phyloP scores from a whole-genome alignment of 2,888 invertebrate species.

The Pristionchus entomophagus region DNA sequence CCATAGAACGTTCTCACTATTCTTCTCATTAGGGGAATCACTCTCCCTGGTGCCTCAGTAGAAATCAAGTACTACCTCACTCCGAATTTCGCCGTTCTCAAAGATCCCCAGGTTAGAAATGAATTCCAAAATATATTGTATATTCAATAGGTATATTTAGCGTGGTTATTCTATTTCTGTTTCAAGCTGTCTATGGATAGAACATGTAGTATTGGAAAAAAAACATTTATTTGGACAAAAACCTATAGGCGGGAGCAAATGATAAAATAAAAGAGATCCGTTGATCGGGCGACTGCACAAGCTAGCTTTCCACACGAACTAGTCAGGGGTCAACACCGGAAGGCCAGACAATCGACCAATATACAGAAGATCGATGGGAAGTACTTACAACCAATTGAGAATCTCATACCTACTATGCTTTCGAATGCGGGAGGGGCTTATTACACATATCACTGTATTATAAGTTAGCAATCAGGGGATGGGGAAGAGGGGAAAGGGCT shows the following conservation, averaged over 20 bases:
- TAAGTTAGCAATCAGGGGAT: slow-evolving; percentile 25
- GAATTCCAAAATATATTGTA: too few species aligned
- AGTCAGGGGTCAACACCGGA: slow-evolving; percentile 43
- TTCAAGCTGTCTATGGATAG: too few species aligned
- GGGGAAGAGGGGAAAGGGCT: slow-evolving; percentile 33
- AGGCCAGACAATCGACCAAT: neutral
- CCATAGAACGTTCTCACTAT: slow-evolving; percentile 92
- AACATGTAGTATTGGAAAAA: too few species aligned
- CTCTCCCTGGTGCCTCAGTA: slow-evolving; percentile 91
- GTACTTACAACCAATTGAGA: slow-evolving; percentile 38
- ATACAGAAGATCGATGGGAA: neutral
- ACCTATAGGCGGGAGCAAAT: too few species aligned
- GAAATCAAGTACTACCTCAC: slow-evolving; percentile 95
- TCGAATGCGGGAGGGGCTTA: slow-evolving; percentile 43
- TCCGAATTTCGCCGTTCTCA: slow-evolving; percentile 91
- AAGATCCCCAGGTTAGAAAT: slow-evolving; percentile 85
- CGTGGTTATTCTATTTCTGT: too few species aligned
- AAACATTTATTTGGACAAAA: too few species aligned
- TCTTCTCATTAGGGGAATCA: slow-evolving; percentile 90
- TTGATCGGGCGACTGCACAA: slow-evolving; percentile 29
- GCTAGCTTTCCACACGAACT: slow-evolving; percentile 26
- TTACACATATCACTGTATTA: slow-evolving; percentile 41
- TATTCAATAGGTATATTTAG: too few species aligned
- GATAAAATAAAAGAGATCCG: neutral
- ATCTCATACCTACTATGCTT: slow-evolving; percentile 46